Percentiles rank a stretch among this genome's conserved stretches.
phyloP scores from a whole-genome alignment of 2,113 vertebrate species.

The Dendrocopos noguchii region DNA sequence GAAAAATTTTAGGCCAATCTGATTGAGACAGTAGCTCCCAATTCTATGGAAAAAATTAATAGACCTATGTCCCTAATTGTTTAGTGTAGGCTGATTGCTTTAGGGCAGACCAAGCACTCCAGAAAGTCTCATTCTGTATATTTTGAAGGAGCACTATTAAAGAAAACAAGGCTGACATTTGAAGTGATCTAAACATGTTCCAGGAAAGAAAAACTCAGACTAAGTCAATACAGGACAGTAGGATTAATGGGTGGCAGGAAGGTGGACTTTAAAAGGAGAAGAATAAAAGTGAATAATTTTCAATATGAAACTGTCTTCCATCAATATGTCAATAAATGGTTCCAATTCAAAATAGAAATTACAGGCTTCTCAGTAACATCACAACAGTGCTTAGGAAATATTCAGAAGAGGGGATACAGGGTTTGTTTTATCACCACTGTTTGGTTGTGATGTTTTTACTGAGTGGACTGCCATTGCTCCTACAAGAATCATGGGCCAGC shows the following conservation, averaged over 20 bases:
- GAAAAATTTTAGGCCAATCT: background rate
- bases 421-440: background rate
- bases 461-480: background rate
- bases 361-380: background rate
- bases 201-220: background rate
- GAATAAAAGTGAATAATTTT: background rate
- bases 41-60: background rate
- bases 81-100: background rate
- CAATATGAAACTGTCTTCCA: background rate
- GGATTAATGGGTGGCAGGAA: background rate
- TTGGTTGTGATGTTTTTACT: fast-evolving
- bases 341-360: background rate
- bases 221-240: background rate
- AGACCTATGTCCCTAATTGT: background rate
- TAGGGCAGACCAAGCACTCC: background rate
- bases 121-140: background rate
- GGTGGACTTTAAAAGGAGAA: background rate
- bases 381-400: background rate
- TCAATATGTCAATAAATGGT: background rate
- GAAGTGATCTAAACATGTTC: background rate
- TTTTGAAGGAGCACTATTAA: background rate
- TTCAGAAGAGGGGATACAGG: background rate
- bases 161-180: background rate
- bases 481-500: background rate
- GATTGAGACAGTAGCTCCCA: background rate